A percentile compares a stretch with the other conserved stretches of the same genome.
phyloP scores from a whole-genome alignment of 2,113 vertebrate species.

The Danio rerio region DNA sequence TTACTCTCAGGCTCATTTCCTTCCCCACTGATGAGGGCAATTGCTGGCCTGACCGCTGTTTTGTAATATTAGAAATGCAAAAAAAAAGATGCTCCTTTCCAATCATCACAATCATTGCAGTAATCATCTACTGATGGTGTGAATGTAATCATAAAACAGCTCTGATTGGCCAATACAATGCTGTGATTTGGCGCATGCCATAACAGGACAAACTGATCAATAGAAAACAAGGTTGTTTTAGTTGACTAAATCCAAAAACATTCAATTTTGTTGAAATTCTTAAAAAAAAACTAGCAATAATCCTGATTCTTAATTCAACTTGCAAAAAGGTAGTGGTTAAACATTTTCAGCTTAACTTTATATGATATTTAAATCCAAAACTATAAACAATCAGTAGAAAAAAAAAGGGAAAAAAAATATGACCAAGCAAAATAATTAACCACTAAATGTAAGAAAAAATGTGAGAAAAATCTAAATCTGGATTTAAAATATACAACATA shows the following conservation, averaged over 20 bases:
- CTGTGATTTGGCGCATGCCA: background rate
- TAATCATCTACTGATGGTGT: slow-evolving; percentile 32
- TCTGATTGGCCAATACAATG: background rate
- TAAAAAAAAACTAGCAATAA: too few relatives aligned
- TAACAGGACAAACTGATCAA: too few relatives aligned
- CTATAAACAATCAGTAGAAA: too few relatives aligned
- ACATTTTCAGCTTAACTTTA: too few relatives aligned
- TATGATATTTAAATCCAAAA: too few relatives aligned
- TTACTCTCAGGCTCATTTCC: slow-evolving; percentile 1
- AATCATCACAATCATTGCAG: slow-evolving; percentile 26
- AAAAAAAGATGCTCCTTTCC: slow-evolving; percentile 27
- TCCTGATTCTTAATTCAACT: too few relatives aligned
- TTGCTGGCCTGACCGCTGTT: slow-evolving; percentile 27
- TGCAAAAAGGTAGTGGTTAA: too few relatives aligned
- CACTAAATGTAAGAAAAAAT: too few relatives aligned
- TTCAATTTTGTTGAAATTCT: background rate
- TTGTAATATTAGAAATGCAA: slow-evolving; percentile 7
- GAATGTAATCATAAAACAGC: slow-evolving; percentile 35
- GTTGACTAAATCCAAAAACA: background rate
- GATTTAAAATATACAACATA: too few relatives aligned
- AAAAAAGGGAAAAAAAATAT: too few relatives aligned
- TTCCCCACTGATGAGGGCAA: slow-evolving; percentile 22
- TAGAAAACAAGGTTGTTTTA: background rate
- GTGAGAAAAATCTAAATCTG: too few relatives aligned
- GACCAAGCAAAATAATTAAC: too few relatives aligned